A percentile compares a stretch with the other conserved stretches of the same genome.
phyloP scores from a whole-genome alignment of 2,113 vertebrate species.

The Axis porcinus region DNA sequence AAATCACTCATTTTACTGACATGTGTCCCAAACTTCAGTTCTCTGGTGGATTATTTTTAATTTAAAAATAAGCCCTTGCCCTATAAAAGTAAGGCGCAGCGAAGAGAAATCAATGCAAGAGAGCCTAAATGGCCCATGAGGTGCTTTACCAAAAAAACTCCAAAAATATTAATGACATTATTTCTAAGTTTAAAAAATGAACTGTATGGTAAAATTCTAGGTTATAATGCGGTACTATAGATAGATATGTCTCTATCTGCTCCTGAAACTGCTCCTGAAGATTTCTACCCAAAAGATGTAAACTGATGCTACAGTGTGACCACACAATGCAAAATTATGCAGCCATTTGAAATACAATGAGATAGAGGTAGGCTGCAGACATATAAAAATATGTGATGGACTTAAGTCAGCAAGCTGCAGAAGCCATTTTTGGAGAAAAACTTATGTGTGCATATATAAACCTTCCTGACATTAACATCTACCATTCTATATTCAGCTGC shows the following conservation, averaged over 20 bases:
- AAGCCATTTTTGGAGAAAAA: background rate
- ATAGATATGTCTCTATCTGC: background rate
- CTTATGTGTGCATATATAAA: background rate
- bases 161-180: background rate
- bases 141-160: background rate
- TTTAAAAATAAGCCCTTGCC: constrained; percentile 61
- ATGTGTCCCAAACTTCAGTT: constrained; percentile 19
- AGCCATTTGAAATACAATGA: background rate
- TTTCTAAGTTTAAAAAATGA: constrained; percentile 1
- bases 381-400: background rate
- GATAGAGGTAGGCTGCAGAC: background rate
- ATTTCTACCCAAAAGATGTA: background rate
- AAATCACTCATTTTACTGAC: constrained; percentile 50
- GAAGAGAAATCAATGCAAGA: constrained; percentile 17
- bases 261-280: background rate
- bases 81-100: constrained; percentile 50
- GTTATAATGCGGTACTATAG: background rate
- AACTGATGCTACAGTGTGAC: background rate
- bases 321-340: background rate
- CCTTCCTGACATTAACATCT: background rate
- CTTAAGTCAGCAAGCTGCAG: background rate
- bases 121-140: background rate
- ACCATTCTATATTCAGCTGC: background rate
- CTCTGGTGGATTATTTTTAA: constrained; percentile 60
- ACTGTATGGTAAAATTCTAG: background rate